These are phyloP conservation scores for Drosophila pseudotakahashii DNA, from an alignment of 2,888 invertebrate species.

Conservation along the genomic window DNA sequence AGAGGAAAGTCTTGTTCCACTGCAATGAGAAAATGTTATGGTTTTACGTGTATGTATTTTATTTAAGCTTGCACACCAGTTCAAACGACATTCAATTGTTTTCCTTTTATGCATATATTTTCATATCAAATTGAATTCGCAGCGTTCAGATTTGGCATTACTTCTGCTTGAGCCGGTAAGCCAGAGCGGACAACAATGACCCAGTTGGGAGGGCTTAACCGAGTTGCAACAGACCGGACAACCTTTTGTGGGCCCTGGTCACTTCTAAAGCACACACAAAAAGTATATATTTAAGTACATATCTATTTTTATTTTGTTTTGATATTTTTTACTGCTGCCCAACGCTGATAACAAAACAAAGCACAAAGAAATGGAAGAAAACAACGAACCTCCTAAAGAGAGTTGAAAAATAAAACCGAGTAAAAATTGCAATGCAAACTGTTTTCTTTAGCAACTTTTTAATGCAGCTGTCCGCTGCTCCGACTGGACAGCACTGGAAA, in stretches of 20 bases:
- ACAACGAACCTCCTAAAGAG: slow-evolving; percentile 58
- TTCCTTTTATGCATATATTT: slow-evolving; percentile 14
- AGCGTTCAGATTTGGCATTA: slow-evolving; percentile 39
- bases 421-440: slow-evolving; percentile 76
- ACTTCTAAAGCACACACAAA: slow-evolving; percentile 44
- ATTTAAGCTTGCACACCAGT: not conserved
- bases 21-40: not conserved
- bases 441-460: slow-evolving; percentile 71
- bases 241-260: slow-evolving; percentile 63
- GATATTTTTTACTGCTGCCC: slow-evolving; percentile 41
- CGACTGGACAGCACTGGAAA: slow-evolving; percentile 37
- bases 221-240: slow-evolving; percentile 58
- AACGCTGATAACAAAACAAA: slow-evolving; percentile 72
- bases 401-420: slow-evolving; percentile 61
- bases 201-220: slow-evolving; percentile 48
- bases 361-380: slow-evolving; percentile 40
- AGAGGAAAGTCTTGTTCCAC: not conserved
- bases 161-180: slow-evolving; percentile 35
- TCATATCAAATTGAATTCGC: slow-evolving; percentile 29
- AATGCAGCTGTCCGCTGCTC: slow-evolving; percentile 61
- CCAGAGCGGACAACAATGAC: slow-evolving; percentile 41
- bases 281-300: slow-evolving; percentile 13
- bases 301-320: slow-evolving; percentile 39
- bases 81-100: slow-evolving; percentile 30
- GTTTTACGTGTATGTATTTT: not conserved